phyloP scores from a whole-genome alignment of 2,113 vertebrate genomes.

The Pachycephala philippinensis region DNA sequence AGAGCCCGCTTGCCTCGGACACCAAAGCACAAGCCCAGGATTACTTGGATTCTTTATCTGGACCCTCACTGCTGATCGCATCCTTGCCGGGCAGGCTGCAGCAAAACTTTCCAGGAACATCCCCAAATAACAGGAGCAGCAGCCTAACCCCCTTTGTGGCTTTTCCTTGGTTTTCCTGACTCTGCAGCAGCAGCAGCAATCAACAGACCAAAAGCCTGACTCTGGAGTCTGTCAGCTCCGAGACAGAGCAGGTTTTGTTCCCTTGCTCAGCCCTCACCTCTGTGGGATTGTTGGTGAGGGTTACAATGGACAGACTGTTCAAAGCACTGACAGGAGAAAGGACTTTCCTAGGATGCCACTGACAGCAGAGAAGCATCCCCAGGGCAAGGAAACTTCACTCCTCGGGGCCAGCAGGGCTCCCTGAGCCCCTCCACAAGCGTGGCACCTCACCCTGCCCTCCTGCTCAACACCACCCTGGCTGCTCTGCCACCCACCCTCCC shows the following conservation, averaged over 20 bases:
- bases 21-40: neutral
- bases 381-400: neutral
- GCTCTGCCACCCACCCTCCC: neutral
- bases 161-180: neutral
- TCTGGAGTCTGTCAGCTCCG: fast-evolving
- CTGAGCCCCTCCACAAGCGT: fast-evolving
- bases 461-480: fast-evolving
- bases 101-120: neutral
- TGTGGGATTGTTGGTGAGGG: neutral
- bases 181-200: neutral
- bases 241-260: neutral
- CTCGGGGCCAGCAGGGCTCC: fast-evolving
- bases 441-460: neutral
- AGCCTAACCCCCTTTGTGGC: neutral
- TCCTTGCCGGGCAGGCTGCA: neutral
- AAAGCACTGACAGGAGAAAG: neutral
- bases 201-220: fast-evolving
- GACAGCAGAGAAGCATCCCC: neutral
- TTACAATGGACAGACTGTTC: neutral
- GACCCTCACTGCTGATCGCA: fast-evolving
- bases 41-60: neutral
- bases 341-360: neutral
- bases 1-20: neutral
- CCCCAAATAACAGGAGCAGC: neutral
- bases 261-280: neutral